Base-by-base conservation (phyloP, 64 coral and sea anemone species). In the Hydrozoanthus tunicans region DNA sequence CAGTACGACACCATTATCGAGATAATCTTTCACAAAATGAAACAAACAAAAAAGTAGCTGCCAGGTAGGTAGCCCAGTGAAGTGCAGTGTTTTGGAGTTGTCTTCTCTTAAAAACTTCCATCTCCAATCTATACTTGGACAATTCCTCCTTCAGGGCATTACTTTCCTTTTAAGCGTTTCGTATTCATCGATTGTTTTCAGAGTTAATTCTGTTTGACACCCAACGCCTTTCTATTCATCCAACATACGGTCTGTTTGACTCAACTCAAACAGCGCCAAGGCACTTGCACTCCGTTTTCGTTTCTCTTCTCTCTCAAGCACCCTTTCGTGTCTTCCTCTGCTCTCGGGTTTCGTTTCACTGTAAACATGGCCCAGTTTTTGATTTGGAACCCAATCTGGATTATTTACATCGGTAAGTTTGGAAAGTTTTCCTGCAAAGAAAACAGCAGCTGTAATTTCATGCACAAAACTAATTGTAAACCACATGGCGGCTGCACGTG, bases 31-130 rank as follows among this genome's bases (percentile, higher is more conserved):
- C 7, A 86, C 56, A 51, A 78, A 68, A 77, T 86, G 4, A 58
- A 53, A 59, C 11, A 86, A 17, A 77, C 67, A 53, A 63, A 64
- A 56, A 1, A 92, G 60, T 24, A 92, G 20, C 51, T 65, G 64
- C 80, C 81, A 86, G 81, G 63, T 92, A 77, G 91, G 91, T 3
- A 92, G 73, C 60, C 91, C 82, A 78, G 91, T 92, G 71, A 82
- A 92, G 72, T 73, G 70, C 58, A 83, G 63, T 10, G 69, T 81
- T 82, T 82, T 92, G 11, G 81, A 58, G 51, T 91, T 73, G 70
- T 91, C 27, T 68, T 26, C 90, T 82, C 64, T 20, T 91, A 73
- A 91, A 91, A 66, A 73, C 77, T 64, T 91, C 90, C 78, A 70
- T 67, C 65, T 91, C 70, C 79, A 82, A 62, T 59, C 70, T 74